Evolutionary conservation across 2,113 vertebrate species (phyloP).

Genomic region (Ptilorrhoa leucosticta): DNA sequence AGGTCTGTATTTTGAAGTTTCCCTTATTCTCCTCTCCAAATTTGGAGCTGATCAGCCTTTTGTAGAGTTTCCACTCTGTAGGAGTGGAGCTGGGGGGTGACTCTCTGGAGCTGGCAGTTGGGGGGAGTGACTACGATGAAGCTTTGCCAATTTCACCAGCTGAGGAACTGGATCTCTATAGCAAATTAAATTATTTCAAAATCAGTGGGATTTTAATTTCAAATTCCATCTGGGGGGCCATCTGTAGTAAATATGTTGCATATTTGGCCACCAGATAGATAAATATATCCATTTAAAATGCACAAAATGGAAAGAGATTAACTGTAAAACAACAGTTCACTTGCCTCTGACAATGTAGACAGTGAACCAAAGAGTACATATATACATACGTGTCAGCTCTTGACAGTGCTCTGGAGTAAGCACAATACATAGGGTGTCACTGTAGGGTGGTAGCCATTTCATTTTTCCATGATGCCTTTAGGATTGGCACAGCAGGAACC

Average conservation of each 20-base stretch:
- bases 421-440: not conserved
- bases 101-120: not conserved
- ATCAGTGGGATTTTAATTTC: constrained; percentile 55
- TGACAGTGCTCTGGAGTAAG: not conserved
- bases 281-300: constrained; percentile 18
- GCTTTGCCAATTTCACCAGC: constrained; percentile 45
- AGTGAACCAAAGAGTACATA: not conserved
- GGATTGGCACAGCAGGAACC: constrained; percentile 57
- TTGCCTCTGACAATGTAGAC: not conserved
- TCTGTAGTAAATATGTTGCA: constrained; percentile 60
- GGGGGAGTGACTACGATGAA: not conserved
- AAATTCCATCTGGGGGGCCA: constrained; percentile 56
- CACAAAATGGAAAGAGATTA: not conserved
- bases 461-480: constrained; percentile 32
- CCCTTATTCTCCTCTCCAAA: not conserved
- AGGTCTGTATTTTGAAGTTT: not conserved
- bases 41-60: not conserved
- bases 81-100: not conserved
- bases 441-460: constrained; percentile 13
- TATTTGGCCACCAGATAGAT: constrained; percentile 29
- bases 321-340: not conserved
- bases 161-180: constrained; percentile 15
- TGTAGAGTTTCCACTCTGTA: not conserved
- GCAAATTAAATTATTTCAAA: constrained; percentile 57
- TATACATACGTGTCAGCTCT: not conserved